A percentile compares a stretch with the other conserved stretches of the same genome.
phyloP scores from a whole-genome alignment of 2,113 vertebrate genomes.

The Crotalus viridis region DNA sequence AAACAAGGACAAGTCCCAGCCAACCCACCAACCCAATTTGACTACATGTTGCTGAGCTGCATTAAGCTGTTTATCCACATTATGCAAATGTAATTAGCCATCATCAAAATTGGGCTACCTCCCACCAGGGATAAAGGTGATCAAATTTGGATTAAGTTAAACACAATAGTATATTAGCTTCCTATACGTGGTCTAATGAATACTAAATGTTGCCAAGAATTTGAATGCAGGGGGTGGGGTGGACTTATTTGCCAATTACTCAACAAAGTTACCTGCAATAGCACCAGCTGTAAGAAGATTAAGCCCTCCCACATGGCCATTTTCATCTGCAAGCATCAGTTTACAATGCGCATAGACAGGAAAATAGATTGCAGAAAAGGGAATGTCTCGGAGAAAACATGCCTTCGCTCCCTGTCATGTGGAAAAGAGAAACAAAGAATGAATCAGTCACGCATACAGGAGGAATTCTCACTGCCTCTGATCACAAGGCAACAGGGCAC shows the following conservation, averaged over 20 bases:
- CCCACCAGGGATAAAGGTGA: conserved; percentile 75
- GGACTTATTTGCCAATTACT: conserved; percentile 48
- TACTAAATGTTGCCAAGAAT: conserved; percentile 58
- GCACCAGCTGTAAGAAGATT: conserved; percentile 95
- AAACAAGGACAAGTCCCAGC: conserved; percentile 71
- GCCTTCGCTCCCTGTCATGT: conserved; percentile 92
- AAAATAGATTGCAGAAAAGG: conserved; percentile 99
- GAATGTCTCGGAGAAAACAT: conserved; percentile 98
- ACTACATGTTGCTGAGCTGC: conserved; percentile 75
- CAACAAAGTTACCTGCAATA: conserved; percentile 85
- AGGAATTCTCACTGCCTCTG: conserved; percentile 37
- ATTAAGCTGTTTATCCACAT: conserved; percentile 85
- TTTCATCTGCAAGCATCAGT: conserved; percentile 84
- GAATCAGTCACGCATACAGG: conserved; percentile 44
- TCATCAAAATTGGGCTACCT: conserved; percentile 77
- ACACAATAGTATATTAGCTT: conserved; percentile 72
- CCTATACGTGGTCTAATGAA: conserved; percentile 62
- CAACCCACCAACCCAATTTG: conserved; percentile 78
- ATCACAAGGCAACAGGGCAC: not conserved
- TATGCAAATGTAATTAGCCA: conserved; percentile 86
- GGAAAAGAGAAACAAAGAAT: conserved; percentile 49
- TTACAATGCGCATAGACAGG: conserved; percentile 95
- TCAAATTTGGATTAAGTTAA: conserved; percentile 74
- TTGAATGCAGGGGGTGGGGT: conserved; percentile 3
- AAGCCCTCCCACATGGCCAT: conserved; percentile 83